Evolutionary conservation across 2,797 vertebrate genomes (phyloP).

Genomic region (Pyrrhura leucotis): DNA sequence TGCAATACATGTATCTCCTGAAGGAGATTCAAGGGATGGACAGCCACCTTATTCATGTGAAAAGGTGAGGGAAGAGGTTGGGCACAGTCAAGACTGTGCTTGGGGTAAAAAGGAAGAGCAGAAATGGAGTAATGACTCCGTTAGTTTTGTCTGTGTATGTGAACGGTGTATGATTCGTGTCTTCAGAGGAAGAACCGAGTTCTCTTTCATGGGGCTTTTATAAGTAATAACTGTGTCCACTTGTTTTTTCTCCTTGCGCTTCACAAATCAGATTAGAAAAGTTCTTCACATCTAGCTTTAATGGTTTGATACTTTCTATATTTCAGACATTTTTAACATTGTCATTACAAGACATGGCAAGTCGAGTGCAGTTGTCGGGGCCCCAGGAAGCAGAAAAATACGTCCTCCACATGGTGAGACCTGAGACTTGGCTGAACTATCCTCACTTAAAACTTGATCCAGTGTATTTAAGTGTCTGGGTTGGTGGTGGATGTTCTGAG

Average conservation of each 20-base stretch:
- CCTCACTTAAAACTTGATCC: not conserved
- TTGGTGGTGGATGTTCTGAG: not conserved
- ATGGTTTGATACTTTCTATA: not conserved
- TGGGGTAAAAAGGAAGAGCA: not conserved
- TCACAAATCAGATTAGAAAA: not conserved
- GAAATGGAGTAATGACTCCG: not conserved
- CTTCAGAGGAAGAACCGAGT: not conserved
- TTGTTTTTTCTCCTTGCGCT: not conserved
- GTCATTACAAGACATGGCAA: constrained; percentile 99
- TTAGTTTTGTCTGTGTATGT: rapidly evolving
- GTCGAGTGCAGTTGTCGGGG: constrained; percentile 95
- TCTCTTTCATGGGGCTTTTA: not conserved
- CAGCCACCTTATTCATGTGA: not conserved
- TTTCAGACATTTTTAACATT: constrained; percentile 96
- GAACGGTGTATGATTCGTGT: not conserved
- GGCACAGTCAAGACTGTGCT: not conserved
- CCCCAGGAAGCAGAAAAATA: constrained; percentile 98
- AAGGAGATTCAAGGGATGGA: not conserved
- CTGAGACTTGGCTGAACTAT: not conserved
- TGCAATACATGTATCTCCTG: not conserved
- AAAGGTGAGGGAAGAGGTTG: not conserved
- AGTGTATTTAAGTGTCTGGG: not conserved
- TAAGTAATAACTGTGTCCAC: not conserved
- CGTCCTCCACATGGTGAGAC: constrained; percentile 96
- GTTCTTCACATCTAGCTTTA: not conserved